These are phyloP conservation scores for Eudasyphora cyanicolor DNA, from an alignment of 2,888 invertebrate genomes.

Conservation along the genomic window DNA sequence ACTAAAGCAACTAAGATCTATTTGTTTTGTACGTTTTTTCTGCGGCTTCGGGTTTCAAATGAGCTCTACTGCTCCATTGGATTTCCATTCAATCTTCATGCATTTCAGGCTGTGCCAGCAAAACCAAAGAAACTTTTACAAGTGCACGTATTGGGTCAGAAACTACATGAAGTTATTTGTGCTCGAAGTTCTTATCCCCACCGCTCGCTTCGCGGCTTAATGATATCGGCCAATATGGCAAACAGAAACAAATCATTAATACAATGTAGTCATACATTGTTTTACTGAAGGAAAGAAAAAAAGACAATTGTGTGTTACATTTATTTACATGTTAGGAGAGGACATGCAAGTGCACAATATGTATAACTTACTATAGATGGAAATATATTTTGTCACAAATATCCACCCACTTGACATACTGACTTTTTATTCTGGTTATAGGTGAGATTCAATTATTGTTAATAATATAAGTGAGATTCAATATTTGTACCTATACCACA, in stretches of 20 bases:
- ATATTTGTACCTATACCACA: no score
- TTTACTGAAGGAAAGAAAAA: background rate
- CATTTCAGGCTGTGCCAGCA: background rate
- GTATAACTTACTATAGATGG: no score
- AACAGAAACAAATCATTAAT: background rate
- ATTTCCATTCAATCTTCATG: background rate
- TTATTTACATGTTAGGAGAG: background rate
- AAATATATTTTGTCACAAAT: no score
- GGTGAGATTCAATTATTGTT: no score
- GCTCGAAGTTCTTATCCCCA: background rate
- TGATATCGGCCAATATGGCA: background rate
- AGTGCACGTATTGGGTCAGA: conserved; percentile 47
- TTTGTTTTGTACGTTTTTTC: background rate
- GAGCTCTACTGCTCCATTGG: background rate
- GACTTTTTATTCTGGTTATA: no score
- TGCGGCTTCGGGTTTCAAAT: background rate
- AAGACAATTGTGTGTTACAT: conserved; percentile 3
- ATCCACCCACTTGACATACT: no score
- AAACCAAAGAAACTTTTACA: conserved; percentile 3
- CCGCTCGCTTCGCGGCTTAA: background rate
- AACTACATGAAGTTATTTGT: conserved; percentile 21
- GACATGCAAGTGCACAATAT: background rate
- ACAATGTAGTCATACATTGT: conserved; percentile 8
- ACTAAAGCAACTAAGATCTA: background rate
- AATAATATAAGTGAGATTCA: no score